phyloP scores from a whole-genome alignment of 1,140 invertebrate species.

The Pseudachorutes palmiensis region DNA sequence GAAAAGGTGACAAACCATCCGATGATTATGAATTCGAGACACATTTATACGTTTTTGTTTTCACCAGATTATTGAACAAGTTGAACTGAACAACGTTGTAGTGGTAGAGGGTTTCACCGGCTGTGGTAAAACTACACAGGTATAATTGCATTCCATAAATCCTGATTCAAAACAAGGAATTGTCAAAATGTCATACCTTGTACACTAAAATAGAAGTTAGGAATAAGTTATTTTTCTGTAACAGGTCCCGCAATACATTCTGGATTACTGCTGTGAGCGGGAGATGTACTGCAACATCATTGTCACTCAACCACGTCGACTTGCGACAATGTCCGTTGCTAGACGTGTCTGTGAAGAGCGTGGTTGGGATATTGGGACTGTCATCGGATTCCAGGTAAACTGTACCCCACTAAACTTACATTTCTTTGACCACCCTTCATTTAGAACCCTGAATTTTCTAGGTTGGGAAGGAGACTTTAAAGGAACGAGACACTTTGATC shows the following conservation, averaged over 20 bases:
- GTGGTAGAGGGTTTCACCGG: slow-evolving; percentile 86
- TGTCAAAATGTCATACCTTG: background rate
- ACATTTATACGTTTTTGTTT: background rate
- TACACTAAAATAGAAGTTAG: background rate
- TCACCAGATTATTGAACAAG: slow-evolving; percentile 51
- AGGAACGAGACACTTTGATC: slow-evolving; percentile 55
- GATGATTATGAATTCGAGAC: too few relatives aligned
- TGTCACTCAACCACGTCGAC: slow-evolving; percentile 75
- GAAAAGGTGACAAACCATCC: too few relatives aligned
- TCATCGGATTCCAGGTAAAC: slow-evolving; percentile 77
- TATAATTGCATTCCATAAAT: background rate
- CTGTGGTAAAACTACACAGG: slow-evolving; percentile 41
- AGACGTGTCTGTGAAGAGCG: slow-evolving; percentile 67
- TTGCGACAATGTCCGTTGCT: slow-evolving; percentile 74
- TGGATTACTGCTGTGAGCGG: slow-evolving; percentile 57
- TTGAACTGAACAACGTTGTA: slow-evolving; percentile 58
- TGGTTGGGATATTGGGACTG: slow-evolving; percentile 60
- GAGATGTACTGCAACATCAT: slow-evolving; percentile 65
- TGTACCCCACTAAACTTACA: too few relatives aligned
- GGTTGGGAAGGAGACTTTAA: slow-evolving; percentile 40
- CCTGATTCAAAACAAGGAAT: too few relatives aligned
- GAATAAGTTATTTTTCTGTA: background rate
- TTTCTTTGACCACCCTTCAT: background rate
- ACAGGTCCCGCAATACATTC: slow-evolving; percentile 66
- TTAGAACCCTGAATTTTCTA: background rate